Evolutionary conservation across 2,797 vertebrate genomes (phyloP), one percentile per base, ranked within the genome.

Genomic region (Lutra lutra): DNA sequence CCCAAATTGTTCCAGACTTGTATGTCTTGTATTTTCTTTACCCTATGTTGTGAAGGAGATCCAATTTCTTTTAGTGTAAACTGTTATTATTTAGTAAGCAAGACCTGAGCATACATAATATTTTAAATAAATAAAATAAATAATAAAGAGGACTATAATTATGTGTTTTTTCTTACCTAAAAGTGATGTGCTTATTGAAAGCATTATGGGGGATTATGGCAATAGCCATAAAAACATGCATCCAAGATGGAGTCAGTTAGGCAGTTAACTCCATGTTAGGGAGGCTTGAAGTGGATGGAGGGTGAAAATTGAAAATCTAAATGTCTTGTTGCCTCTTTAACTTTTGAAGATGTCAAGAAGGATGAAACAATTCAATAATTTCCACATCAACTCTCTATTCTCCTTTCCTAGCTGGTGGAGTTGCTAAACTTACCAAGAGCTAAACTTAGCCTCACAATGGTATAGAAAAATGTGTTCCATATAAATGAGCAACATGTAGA

Each of bases 111-210:
- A 72, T 56, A 78, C 40, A 18, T 54, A n/a, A 43, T n/a, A 86
- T 91, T 93, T 95, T 64, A 82, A 89, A 62, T 77, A 93, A 62
- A 62, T 38, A 62, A 54, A 72, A 72, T 64, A 82, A 62, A 62
- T 46, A 62, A 60, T 43, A 70, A 72, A 80, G 21, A 70, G 78
- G 21, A 58, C 58, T 60, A 2, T 85, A 83, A 93, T 2, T n/a
- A 40, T 23, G 3, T 35, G 79, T 20, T 73, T 93, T 91, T 92
- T 87, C 84, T 90, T 72, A 78, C 23, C n/a, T 89, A 77, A 86
- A 89, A 93, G 62, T 23, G 5, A 79, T 68, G 1, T 72, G n/a
- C 38, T 78, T 88, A 2, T 46, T 85, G n/a, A 87, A 43, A 86
- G 78, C 66, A 95, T 78, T 89, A 54, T 68, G n/a, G 43, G 35